Evolutionary conservation across 2,888 invertebrate genomes (phyloP).

Genomic region (Callosobruchus maculatus): DNA sequence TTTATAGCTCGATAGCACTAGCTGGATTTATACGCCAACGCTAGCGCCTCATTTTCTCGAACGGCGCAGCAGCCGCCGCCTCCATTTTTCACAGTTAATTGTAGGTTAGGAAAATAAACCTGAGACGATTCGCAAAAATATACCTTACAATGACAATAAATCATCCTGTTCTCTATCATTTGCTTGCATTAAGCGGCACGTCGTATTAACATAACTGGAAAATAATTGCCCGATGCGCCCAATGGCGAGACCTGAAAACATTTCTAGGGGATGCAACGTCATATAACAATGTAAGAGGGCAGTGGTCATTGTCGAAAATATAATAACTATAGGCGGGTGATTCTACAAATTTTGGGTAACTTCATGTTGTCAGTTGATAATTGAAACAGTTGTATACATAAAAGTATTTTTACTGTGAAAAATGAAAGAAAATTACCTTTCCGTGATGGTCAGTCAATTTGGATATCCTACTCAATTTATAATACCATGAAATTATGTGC

Average conservation of each 20-base stretch:
- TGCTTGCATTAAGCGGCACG: neutral
- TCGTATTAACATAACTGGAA: neutral
- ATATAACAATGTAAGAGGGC: neutral
- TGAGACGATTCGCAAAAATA: neutral
- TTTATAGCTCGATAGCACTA: neutral
- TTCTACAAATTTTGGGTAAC: no score
- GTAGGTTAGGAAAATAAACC: neutral
- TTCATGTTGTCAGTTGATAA: no score
- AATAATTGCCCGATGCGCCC: neutral
- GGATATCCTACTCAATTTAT: no score
- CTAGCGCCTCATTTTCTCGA: neutral
- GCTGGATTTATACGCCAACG: neutral
- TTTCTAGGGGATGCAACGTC: neutral
- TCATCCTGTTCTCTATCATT: neutral
- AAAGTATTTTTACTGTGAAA: no score
- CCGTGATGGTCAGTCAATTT: no score
- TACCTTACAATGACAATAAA: neutral
- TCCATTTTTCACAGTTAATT: neutral
- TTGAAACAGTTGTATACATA: no score
- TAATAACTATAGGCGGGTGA: no score
- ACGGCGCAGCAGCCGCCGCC: neutral
- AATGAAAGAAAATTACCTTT: no score
- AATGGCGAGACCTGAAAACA: neutral
- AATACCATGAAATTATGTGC: no score
- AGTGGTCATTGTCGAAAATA: neutral